Evolutionary conservation across 1,140 invertebrate species (phyloP).

Genomic region (Phymorhynchus buccinoides): DNA sequence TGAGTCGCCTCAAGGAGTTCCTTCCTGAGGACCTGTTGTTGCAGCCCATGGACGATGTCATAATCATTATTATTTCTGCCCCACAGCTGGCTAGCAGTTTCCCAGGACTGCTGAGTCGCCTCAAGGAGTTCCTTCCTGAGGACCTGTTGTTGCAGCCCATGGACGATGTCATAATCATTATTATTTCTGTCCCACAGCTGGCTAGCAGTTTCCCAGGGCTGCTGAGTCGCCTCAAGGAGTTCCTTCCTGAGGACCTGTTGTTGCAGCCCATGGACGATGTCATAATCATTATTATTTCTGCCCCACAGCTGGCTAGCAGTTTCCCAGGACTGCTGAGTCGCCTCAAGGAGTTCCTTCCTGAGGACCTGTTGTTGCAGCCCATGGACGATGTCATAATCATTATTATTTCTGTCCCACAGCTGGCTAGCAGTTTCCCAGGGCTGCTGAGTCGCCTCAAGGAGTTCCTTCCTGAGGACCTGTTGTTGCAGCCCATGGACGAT

Average conservation of each 20-base stretch:
- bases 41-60: conserved; percentile 15
- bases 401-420: too few species aligned
- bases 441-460: conserved; percentile 49
- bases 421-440: conserved; percentile 50
- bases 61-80: too few species aligned
- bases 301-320: conserved; percentile 45
- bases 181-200: conserved; percentile 50
- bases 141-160: conserved; percentile 35
- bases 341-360: conserved; percentile 53
- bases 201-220: conserved; percentile 50
- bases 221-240: conserved; percentile 49
- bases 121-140: conserved; percentile 53
- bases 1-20: conserved; percentile 51
- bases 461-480: conserved; percentile 50
- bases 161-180: too few species aligned
- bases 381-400: too few species aligned
- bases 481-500: conserved; percentile 28
- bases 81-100: conserved; percentile 50
- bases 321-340: conserved; percentile 51
- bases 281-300: too few species aligned
- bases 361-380: conserved; percentile 37
- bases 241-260: conserved; percentile 49
- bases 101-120: conserved; percentile 47
- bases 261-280: conserved; percentile 21
- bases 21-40: conserved; percentile 47